Base-by-base conservation (phyloP, 2,888 invertebrate species). In the Drosophila eohydei region DNA sequence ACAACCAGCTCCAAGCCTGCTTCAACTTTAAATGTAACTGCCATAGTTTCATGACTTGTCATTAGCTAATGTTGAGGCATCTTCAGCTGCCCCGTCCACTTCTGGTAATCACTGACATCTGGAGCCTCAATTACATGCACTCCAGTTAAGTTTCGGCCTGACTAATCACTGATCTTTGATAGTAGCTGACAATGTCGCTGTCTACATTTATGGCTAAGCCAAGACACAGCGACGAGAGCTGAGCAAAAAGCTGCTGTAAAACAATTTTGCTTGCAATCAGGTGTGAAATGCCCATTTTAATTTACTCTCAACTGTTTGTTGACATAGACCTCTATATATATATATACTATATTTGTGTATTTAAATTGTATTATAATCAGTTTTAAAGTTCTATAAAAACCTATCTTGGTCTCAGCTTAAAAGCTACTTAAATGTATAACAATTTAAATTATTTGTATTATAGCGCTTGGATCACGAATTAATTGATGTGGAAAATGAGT, bases 11-110 rank as follows among this genome's bases (percentile, higher is more conserved):
- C n/a, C 74, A 46, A 59, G 38, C 16, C 52, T 14, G 16, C 58
- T 28, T 9, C 80, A 68, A 57, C 64, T 58, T n/a, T 30, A 62
- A 63, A 40, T 38, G 63, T 62, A 56, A 56, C 50, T 59, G 38
- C 14, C 86, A 81, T 70, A 83, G 87, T 77, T 71, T 71, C 83
- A 85, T 90, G 87, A 88, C 80, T 84, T 83, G 90, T 90, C 87
- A 84, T 84, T 90, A 90, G 90, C 74, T 88, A 83, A 89, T 83
- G 71, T 61, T 68, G 63, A 73, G 75, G 69, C 68, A 69, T 55
- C 64, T 65, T 76, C 44, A 34, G 9, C 21, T 5, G n/a, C 30
- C 44, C 68, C 12, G 4, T 34, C 54, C 9, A 38, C 50, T 50
- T 58, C 54, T 44, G 63, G 74, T 75, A 85, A 81, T 85, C 81